Conservation (phyloP, 2,888 invertebrate genomes). For the Phengaris arion region DNA sequence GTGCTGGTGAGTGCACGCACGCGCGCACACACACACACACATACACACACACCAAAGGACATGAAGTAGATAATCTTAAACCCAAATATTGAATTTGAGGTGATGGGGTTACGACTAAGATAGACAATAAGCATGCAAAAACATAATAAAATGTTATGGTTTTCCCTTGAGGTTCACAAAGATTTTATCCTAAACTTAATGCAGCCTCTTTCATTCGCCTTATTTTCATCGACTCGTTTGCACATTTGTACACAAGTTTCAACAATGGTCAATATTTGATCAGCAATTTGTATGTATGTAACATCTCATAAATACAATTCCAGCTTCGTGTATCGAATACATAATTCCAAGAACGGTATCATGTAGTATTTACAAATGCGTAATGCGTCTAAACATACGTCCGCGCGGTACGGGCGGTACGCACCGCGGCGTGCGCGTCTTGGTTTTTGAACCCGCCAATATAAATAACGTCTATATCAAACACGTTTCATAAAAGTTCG, state of each 20-base stretch:
- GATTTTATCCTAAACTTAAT: too few relatives aligned
- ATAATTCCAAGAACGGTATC: not conserved
- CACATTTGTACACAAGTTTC: not conserved
- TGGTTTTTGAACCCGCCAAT: not conserved
- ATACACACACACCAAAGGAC: not conserved
- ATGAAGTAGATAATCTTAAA: not conserved
- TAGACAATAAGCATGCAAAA: not conserved
- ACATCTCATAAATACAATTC: not conserved
- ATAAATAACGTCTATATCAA: not conserved
- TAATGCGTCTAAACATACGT: conserved; percentile 10
- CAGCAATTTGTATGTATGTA: not conserved
- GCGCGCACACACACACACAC: not conserved
- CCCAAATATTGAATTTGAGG: not conserved
- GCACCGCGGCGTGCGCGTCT: not conserved
- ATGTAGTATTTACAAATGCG: not conserved
- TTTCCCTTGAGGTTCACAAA: not conserved
- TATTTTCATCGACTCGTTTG: not conserved
- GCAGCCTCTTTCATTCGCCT: too few relatives aligned
- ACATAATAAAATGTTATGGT: too few relatives aligned
- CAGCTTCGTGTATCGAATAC: not conserved
- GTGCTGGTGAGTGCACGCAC: conserved; percentile 71
- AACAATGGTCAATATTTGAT: not conserved
- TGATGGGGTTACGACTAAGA: not conserved
- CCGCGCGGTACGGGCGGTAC: conserved; percentile 2
- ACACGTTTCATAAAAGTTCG: not conserved